Percentiles rank a stretch among this genome's conserved stretches.
Evolutionary conservation across 30 jellyfish, hydroid and myxozoan species (phyloP).

Genomic region (Aurelia sp.): DNA sequence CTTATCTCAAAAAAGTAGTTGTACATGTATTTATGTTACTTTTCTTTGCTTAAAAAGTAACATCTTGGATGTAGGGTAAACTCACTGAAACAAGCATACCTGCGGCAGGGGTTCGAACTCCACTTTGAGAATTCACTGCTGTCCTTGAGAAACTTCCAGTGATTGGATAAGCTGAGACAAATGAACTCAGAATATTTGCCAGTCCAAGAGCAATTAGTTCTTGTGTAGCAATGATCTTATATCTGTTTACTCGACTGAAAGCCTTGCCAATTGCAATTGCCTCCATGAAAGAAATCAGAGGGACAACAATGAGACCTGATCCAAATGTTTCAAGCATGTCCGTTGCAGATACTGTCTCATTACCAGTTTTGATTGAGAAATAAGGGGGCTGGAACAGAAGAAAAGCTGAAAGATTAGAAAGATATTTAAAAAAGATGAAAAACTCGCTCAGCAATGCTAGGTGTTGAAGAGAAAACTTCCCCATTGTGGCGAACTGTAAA

Average conservation of each 20-base stretch:
- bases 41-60: background rate
- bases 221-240: constrained; percentile 70
- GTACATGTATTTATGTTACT: background rate
- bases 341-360: constrained; percentile 34
- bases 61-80: background rate
- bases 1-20: too few species aligned
- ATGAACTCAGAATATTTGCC: constrained; percentile 77
- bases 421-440: background rate
- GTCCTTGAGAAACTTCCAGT: constrained; percentile 89
- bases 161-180: constrained; percentile 85
- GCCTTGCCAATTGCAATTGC: constrained; percentile 90
- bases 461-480: background rate
- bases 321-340: constrained; percentile 52
- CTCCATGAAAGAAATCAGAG: constrained; percentile 83
- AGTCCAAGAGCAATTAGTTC: constrained; percentile 84
- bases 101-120: constrained; percentile 74
- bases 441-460: background rate
- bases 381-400: constrained; percentile 67
- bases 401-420: background rate
- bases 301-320: constrained; percentile 75
- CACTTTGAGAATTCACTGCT: constrained; percentile 89
- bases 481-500: background rate
- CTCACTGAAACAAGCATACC: constrained; percentile 35
- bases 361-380: constrained; percentile 16
- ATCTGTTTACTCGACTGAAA: constrained; percentile 69